Percentiles rank a stretch among this genome's conserved stretches.
Evolutionary conservation across 2,888 invertebrate species (phyloP).

Genomic region (Athalia cordata): DNA sequence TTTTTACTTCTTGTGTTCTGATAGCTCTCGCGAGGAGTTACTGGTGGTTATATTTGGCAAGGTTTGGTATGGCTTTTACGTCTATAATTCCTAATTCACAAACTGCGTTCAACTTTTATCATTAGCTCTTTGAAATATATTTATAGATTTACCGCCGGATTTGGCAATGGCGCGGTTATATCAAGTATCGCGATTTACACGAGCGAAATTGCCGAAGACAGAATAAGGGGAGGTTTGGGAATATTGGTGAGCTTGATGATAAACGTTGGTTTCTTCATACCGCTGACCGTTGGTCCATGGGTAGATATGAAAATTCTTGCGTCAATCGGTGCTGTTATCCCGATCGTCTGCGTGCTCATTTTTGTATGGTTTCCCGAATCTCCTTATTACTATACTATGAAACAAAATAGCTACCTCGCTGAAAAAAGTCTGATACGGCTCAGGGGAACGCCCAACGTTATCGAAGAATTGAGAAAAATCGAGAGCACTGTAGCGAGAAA

Average conservation of each 20-base stretch:
- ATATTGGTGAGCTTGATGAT: constrained; percentile 47
- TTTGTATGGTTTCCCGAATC: constrained; percentile 46
- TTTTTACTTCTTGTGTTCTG: constrained; percentile 49
- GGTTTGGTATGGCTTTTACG: constrained; percentile 20
- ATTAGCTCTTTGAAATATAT: not conserved
- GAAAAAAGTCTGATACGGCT: constrained; percentile 57
- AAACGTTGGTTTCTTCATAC: constrained; percentile 48
- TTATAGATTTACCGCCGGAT: constrained; percentile 19
- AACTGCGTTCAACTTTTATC: too few relatives aligned
- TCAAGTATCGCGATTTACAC: constrained; percentile 51
- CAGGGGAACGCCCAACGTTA: constrained; percentile 57
- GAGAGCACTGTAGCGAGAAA: constrained; percentile 61
- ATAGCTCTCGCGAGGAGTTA: constrained; percentile 47
- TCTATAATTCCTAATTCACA: too few relatives aligned
- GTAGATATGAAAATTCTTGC: constrained; percentile 47
- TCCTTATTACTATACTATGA: constrained; percentile 50
- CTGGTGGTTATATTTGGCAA: constrained; percentile 47
- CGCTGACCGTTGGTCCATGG: constrained; percentile 51
- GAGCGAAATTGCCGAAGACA: constrained; percentile 53
- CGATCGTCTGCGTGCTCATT: constrained; percentile 12
- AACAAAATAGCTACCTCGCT: constrained; percentile 55
- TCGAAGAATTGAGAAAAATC: constrained; percentile 59
- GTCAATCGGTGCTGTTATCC: constrained; percentile 43
- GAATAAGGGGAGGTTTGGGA: constrained; percentile 52
- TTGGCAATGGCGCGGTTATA: constrained; percentile 7